These are phyloP conservation scores for Chelonoidis abingdonii DNA, from an alignment of 2,113 vertebrate genomes.

Conservation along the genomic window DNA sequence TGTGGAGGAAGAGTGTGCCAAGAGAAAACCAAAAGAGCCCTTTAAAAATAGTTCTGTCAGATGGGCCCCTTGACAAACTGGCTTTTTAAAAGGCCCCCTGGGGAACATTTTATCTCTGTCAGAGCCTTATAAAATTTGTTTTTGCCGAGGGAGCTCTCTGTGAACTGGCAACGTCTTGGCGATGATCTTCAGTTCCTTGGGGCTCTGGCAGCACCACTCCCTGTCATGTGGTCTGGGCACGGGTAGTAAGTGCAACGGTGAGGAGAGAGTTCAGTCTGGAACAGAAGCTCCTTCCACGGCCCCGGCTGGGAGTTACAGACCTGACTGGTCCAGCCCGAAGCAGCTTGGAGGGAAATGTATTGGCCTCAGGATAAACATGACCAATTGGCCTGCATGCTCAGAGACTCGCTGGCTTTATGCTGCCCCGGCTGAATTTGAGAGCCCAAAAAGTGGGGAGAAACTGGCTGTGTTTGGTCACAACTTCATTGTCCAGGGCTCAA, in stretches of 20 bases:
- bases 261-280: neutral
- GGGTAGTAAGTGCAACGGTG: neutral
- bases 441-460: slow-evolving; percentile 14
- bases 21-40: neutral
- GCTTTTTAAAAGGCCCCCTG: neutral
- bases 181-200: neutral
- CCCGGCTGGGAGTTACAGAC: slow-evolving; percentile 44
- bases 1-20: neutral
- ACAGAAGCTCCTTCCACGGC: slow-evolving; percentile 11
- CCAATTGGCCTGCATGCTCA: neutral
- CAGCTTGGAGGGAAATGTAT: neutral
- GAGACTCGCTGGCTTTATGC: neutral
- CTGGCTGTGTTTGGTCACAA: slow-evolving; percentile 26
- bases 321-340: slow-evolving; percentile 37
- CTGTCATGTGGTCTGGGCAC: neutral
- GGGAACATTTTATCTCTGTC: neutral
- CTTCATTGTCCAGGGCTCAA: neutral
- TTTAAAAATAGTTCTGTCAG: slow-evolving; percentile 12
- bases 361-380: slow-evolving; percentile 16
- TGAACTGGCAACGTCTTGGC: neutral
- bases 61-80: neutral
- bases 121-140: neutral
- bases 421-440: slow-evolving; percentile 44
- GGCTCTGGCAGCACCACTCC: neutral
- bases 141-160: slow-evolving; percentile 6